Percentiles rank a stretch among this genome's conserved stretches.
Conservation (phyloP, 2,888 invertebrate genomes). For the Osedax fenrisi region DNA sequence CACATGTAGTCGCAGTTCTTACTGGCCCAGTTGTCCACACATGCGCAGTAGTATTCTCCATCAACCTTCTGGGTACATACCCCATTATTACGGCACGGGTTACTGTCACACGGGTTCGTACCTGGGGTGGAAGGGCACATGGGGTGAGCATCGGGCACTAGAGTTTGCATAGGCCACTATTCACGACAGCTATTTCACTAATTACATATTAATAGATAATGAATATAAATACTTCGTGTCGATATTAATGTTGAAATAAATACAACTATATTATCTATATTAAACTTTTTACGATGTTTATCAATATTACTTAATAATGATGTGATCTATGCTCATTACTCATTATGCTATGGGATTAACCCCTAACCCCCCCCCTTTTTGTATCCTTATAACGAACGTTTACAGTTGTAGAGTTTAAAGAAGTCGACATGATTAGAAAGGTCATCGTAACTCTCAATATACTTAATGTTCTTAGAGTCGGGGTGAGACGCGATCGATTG, state of each 20-base stretch:
- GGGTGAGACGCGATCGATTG: slow-evolving; percentile 25
- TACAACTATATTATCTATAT: too few species aligned
- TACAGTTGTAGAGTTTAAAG: background rate
- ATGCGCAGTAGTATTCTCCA: slow-evolving; percentile 22
- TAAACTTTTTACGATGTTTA: too few species aligned
- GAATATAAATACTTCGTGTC: too few species aligned
- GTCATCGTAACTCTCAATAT: background rate
- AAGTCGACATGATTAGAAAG: background rate
- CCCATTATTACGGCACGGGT: slow-evolving; percentile 27
- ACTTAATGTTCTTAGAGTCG: background rate
- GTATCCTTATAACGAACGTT: background rate
- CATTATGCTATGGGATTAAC: too few species aligned
- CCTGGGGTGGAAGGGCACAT: slow-evolving; percentile 20
- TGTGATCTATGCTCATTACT: too few species aligned
- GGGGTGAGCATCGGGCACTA: background rate
- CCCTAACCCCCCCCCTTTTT: too few species aligned
- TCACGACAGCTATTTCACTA: too few species aligned
- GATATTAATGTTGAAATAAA: too few species aligned
- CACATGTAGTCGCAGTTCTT: slow-evolving; percentile 25
- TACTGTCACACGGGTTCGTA: slow-evolving; percentile 1
- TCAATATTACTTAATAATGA: too few species aligned
- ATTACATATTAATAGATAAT: too few species aligned
- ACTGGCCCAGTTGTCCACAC: slow-evolving; percentile 17
- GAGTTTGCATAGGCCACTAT: background rate
- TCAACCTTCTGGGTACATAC: slow-evolving; percentile 17